Base-by-base conservation (phyloP, 2,888 invertebrate genomes). In the Microctonus hyperodae region DNA sequence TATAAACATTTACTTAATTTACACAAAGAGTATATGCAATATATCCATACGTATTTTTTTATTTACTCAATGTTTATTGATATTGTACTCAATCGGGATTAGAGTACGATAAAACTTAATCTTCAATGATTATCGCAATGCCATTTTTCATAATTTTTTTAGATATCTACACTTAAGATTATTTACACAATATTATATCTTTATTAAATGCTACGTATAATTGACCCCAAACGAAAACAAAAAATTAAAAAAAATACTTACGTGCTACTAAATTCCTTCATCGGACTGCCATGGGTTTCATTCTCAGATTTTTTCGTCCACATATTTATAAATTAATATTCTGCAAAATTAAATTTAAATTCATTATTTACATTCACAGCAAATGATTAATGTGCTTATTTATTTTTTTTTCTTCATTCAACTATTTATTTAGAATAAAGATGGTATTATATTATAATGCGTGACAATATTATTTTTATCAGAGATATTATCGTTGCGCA, bases 211-310 rank as follows among this genome's bases (percentile, higher is more conserved):
- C 9, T 16, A 16, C 44, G 3, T 44, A 16, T 44, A 44, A 4
- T 44, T 5, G 20, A 7, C 16, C 16, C 37, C n/a, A 44, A 23
- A 40, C 11, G 11, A 9, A 31, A 40, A 37, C 23, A 44, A 59
- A 44, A 31, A 63, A 25, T 59, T 58, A 60, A 65, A 65, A 60
- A 64, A 31, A 57, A 65, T 55, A 73, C 76, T 69, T 72, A 82
- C 82, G 80, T 82, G 80, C 81, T 82, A 59, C 74, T 81, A 64
- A 82, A 82, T 37, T 82, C 81, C 67, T 77, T 74, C 79, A 79
- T 79, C 10, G 72, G 76, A 73, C 71, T 78, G 53, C 70, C 75
- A 66, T 59, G 74, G 74, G 25, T 69, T 63, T 72, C 72, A 69
- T 71, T 65, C 67, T 71, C 67, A 28, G 69, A 67, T 56, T 70